Evolutionary conservation across 2,113 vertebrate species (phyloP).

Genomic region (Scatophagus argus): DNA sequence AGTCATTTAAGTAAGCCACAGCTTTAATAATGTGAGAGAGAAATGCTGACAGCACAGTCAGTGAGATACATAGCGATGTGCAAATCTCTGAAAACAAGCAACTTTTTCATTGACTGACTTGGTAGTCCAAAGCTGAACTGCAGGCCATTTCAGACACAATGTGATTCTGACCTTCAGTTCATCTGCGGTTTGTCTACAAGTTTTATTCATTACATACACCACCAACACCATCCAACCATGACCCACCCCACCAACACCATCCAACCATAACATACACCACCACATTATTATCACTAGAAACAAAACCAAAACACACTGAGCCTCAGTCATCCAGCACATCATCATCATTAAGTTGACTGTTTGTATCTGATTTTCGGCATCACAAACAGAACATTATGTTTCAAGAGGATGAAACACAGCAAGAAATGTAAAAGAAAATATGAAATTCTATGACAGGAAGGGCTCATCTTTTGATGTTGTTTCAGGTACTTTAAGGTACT

Average conservation of each 20-base stretch:
- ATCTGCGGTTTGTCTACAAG: too few relatives aligned
- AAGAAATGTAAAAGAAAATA: slow-evolving; percentile 11
- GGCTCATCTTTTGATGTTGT: slow-evolving; percentile 38
- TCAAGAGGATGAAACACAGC: slow-evolving; percentile 40
- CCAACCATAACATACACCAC: too few relatives aligned
- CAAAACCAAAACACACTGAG: too few relatives aligned
- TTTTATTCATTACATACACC: too few relatives aligned
- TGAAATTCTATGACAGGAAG: slow-evolving; percentile 8
- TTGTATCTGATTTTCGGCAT: neutral
- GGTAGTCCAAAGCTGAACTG: too few relatives aligned
- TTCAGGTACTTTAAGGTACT: slow-evolving; percentile 49
- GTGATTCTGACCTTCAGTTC: too few relatives aligned
- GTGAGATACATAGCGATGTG: neutral
- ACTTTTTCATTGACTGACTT: too few relatives aligned
- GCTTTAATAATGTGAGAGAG: slow-evolving; percentile 1
- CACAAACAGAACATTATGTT: slow-evolving; percentile 6
- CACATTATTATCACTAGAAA: neutral
- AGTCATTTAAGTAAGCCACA: neutral
- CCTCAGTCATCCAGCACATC: neutral
- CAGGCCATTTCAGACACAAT: too few relatives aligned
- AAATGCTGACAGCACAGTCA: neutral
- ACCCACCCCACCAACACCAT: too few relatives aligned
- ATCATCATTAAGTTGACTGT: neutral
- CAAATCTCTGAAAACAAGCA: too few relatives aligned
- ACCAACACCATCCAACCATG: too few relatives aligned